A percentile compares a stretch with the other conserved stretches of the same genome.
Conservation (phyloP, 2,888 invertebrate species). For the Melanchra persicariae region DNA sequence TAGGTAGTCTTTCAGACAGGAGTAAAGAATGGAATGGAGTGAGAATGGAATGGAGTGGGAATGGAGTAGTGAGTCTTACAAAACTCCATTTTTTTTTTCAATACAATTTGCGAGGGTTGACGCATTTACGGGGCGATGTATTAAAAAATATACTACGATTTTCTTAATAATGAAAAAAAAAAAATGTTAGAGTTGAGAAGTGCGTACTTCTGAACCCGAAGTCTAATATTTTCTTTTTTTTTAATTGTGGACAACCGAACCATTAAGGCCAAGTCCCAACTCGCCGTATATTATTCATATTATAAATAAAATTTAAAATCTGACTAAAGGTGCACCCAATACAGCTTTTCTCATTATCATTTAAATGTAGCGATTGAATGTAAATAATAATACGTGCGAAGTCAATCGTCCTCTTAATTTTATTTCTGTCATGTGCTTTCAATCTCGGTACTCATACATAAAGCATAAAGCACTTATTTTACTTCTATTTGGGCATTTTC, state of each 20-base stretch:
- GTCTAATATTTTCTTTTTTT: no score
- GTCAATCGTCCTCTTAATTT: slow-evolving; percentile 15
- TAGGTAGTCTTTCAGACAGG: not conserved
- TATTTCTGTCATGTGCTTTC: slow-evolving; percentile 3
- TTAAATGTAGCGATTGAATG: slow-evolving; percentile 37
- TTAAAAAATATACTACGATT: not conserved
- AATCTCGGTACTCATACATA: slow-evolving; percentile 7
- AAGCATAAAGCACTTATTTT: slow-evolving; percentile 16
- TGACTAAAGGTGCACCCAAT: slow-evolving; percentile 14
- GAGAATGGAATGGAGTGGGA: no score
- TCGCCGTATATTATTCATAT: not conserved
- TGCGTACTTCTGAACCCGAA: no score
- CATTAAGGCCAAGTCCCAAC: no score
- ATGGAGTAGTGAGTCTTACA: no score
- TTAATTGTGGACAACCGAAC: not conserved
- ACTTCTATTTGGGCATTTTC: not conserved
- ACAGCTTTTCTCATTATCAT: slow-evolving; percentile 19
- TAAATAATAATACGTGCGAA: slow-evolving; percentile 41
- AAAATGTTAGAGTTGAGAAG: not conserved
- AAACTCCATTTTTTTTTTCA: no score
- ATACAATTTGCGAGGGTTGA: not conserved
- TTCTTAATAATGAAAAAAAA: not conserved
- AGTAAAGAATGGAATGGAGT: no score
- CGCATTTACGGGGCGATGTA: not conserved
- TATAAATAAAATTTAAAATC: slow-evolving; percentile 22